Evolutionary conservation across 2,797 vertebrate genomes (phyloP).

Genomic region (Liasis olivaceus): DNA sequence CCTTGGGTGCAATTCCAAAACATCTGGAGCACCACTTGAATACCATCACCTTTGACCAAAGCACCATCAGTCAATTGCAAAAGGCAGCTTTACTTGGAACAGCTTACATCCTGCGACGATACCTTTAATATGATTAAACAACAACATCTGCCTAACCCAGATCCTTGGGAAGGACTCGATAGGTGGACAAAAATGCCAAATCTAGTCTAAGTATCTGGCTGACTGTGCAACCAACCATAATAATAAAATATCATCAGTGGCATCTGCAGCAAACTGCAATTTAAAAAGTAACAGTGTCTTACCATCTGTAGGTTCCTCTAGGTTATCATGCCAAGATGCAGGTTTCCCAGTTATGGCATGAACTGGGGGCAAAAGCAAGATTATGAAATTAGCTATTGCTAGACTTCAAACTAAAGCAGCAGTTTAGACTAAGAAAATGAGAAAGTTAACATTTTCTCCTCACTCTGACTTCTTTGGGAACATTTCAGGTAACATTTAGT

Average conservation of each 20-base stretch:
- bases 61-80: too few relatives aligned
- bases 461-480: not conserved
- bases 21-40: too few relatives aligned
- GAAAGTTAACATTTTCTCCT: not conserved
- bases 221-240: not conserved
- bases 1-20: too few relatives aligned
- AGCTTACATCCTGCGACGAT: too few relatives aligned
- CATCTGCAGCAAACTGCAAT: not conserved
- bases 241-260: not conserved
- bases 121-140: too few relatives aligned
- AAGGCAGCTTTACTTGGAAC: too few relatives aligned
- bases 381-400: not conserved
- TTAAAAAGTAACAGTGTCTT: conserved; percentile 51
- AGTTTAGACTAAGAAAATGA: not conserved
- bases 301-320: conserved; percentile 79
- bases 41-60: too few relatives aligned
- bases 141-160: too few relatives aligned
- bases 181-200: not conserved
- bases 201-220: not conserved
- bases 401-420: not conserved
- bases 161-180: too few relatives aligned
- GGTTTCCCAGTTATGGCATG: conserved; percentile 84
- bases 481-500: not conserved
- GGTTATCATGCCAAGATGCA: conserved; percentile 78
- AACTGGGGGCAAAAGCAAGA: conserved; percentile 61